Percentiles rank a stretch among this genome's conserved stretches.
phyloP scores from a whole-genome alignment of 2,888 invertebrate species.

The Lasioglossum pauxillum region DNA sequence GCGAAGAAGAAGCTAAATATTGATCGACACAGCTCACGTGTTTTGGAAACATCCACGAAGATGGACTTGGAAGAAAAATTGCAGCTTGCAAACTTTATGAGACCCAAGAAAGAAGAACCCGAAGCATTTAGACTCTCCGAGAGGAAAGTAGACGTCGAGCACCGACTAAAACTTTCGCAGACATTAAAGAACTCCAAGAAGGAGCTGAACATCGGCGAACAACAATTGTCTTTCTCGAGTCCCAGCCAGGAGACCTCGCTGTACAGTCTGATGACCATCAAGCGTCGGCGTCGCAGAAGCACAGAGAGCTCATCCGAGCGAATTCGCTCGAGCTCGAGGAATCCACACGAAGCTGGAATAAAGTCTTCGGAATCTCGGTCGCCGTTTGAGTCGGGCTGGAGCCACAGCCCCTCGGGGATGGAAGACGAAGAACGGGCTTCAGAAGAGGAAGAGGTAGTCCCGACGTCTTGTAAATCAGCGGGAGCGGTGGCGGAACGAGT shows the following conservation, averaged over 20 bases:
- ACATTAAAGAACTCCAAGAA: neutral
- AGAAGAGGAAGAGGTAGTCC: neutral
- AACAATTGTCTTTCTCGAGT: neutral
- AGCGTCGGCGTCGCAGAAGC: neutral
- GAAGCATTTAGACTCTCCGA: neutral
- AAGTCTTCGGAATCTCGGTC: neutral
- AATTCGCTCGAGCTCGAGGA: neutral
- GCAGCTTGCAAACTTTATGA: neutral
- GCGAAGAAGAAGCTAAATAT: neutral
- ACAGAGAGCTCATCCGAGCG: neutral
- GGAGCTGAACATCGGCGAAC: neutral
- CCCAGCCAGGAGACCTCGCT: neutral
- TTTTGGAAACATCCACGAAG: neutral
- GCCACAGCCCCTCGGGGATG: neutral
- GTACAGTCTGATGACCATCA: neutral
- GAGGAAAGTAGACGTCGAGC: neutral
- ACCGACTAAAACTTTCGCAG: neutral
- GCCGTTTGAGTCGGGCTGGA: neutral
- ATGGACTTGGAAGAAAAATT: neutral
- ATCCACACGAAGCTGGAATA: neutral
- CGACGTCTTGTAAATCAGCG: constrained; percentile 35
- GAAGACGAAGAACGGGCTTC: neutral
- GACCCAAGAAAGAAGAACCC: neutral
- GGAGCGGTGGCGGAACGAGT: neutral
- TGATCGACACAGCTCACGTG: neutral